Percentiles rank a stretch among this genome's conserved stretches.
Conservation (phyloP, 2,888 invertebrate genomes). For the Eristalis intricaria region DNA sequence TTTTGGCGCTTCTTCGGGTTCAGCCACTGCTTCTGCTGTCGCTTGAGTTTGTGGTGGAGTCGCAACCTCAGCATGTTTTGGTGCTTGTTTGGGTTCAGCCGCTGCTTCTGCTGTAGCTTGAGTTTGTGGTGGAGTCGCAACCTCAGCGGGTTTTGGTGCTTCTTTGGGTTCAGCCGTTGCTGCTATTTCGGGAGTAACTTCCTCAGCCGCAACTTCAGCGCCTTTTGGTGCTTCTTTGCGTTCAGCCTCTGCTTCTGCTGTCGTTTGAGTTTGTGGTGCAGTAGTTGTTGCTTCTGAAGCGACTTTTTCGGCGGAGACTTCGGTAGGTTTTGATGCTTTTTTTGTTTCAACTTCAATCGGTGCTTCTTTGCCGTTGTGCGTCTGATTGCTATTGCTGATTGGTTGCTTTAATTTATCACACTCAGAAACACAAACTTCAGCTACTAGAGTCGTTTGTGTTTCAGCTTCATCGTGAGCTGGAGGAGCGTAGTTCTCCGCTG, state of each 20-base stretch:
- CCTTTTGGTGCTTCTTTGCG: background rate
- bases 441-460: conserved; percentile 28
- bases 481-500: background rate
- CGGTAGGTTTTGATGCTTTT: background rate
- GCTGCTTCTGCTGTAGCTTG: background rate
- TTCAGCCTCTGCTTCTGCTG: no score
- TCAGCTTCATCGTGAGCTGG: background rate
- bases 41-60: no score
- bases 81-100: background rate
- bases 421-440: background rate
- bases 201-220: background rate
- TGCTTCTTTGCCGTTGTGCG: background rate
- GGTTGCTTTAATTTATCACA: background rate
- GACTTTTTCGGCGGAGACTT: background rate
- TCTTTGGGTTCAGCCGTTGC: background rate
- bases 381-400: background rate
- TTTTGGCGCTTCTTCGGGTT: no score
- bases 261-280: background rate
- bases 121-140: background rate
- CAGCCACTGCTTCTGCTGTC: no score
- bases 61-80: no score
- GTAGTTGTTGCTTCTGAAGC: background rate
- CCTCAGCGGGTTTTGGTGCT: background rate
- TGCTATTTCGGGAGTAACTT: background rate
- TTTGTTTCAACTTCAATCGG: background rate